phyloP scores from a whole-genome alignment of 2,888 invertebrate genomes.

The Globia sparganii region DNA sequence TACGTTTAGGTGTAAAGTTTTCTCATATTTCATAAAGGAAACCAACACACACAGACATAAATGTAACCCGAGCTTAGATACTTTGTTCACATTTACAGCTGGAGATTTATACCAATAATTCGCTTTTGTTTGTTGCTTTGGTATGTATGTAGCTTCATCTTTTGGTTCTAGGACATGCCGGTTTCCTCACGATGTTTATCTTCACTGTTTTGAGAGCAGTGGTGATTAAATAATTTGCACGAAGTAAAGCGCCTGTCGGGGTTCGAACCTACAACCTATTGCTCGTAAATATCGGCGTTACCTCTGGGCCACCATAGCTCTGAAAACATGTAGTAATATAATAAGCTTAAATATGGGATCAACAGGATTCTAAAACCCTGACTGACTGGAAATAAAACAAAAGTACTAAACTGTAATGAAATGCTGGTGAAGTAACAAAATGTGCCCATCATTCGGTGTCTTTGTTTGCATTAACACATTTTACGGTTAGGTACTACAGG shows the following conservation, averaged over 20 bases:
- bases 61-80: slow-evolving; percentile 37
- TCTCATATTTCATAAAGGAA: slow-evolving; percentile 7
- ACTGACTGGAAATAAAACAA: slow-evolving; percentile 4
- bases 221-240: not conserved
- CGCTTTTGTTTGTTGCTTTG: slow-evolving; percentile 19
- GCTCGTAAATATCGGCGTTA: not conserved
- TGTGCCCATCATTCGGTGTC: slow-evolving; percentile 9
- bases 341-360: not conserved
- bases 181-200: not conserved
- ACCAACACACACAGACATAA: slow-evolving; percentile 36
- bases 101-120: slow-evolving; percentile 17
- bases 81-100: slow-evolving; percentile 26
- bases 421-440: slow-evolving; percentile 19
- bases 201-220: not conserved
- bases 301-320: not conserved
- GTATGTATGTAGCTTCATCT: slow-evolving; percentile 1
- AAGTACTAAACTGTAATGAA: slow-evolving; percentile 30
- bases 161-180: not conserved
- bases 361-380: not conserved
- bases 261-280: not conserved
- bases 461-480: slow-evolving; percentile 30
- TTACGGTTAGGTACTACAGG: not conserved
- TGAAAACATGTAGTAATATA: not conserved
- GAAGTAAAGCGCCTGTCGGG: not conserved
- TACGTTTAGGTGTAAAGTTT: not conserved